These are phyloP conservation scores for Macquaria australasica DNA, from an alignment of 2,113 vertebrate genomes.

Conservation along the genomic window DNA sequence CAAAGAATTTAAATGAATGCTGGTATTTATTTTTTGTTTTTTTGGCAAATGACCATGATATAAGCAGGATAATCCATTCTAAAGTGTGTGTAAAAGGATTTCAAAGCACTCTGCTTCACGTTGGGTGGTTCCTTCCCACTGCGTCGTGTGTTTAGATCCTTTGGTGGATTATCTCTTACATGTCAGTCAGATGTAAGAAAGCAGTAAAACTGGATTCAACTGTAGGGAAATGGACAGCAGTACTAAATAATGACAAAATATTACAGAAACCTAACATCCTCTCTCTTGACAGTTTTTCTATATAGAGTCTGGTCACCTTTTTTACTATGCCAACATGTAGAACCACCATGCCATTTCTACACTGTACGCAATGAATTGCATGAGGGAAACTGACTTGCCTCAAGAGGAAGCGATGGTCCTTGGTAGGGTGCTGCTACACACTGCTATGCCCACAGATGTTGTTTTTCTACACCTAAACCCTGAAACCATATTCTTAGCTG, in stretches of 20 bases:
- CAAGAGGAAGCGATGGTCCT: not conserved
- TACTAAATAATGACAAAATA: not conserved
- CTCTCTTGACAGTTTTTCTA: not conserved
- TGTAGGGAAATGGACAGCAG: not conserved
- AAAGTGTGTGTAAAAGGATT: slow-evolving; percentile 50
- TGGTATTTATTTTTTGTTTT: slow-evolving; percentile 6
- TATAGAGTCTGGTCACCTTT: not conserved
- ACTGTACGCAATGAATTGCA: not conserved
- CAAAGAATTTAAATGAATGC: not conserved
- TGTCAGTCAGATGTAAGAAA: slow-evolving; percentile 39
- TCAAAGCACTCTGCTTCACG: slow-evolving; percentile 38
- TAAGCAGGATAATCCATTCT: slow-evolving; percentile 49
- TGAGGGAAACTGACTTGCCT: not conserved
- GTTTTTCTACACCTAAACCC: not conserved
- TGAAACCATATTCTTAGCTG: not conserved
- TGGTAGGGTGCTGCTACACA: not conserved
- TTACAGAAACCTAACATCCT: not conserved
- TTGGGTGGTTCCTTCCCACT: slow-evolving; percentile 27
- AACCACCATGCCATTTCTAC: not conserved
- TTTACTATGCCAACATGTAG: not conserved
- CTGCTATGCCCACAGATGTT: not conserved
- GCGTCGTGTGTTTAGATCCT: slow-evolving; percentile 4
- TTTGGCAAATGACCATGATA: slow-evolving; percentile 5
- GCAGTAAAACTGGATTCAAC: not conserved
- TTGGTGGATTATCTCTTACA: slow-evolving; percentile 46